Percentiles rank a stretch among this genome's conserved stretches.
Evolutionary conservation across 2,888 invertebrate genomes (phyloP).

Genomic region (Pimpla rufipes): DNA sequence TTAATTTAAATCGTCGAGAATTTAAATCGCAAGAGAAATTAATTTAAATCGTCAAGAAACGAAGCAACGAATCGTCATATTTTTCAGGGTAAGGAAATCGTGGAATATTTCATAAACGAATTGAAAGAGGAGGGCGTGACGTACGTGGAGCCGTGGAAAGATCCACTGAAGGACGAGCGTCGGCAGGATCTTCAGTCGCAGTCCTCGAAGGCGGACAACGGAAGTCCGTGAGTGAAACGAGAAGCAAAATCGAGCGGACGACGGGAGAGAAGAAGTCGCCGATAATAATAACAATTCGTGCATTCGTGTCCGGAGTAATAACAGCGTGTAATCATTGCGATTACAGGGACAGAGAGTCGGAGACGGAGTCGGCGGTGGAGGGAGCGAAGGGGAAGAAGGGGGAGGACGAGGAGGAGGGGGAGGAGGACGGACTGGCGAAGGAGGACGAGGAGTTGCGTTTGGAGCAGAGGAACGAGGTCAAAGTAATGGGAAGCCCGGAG

Average conservation of each 20-base stretch:
- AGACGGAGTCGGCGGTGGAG: conserved; percentile 55
- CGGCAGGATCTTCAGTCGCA: conserved; percentile 50
- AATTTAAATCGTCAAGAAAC: too few species aligned
- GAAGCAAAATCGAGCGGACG: not conserved
- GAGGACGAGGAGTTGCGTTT: conserved; percentile 60
- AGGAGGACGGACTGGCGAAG: conserved; percentile 73
- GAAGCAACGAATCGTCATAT: conserved; percentile 47
- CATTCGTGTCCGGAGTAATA: not conserved
- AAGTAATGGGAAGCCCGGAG: conserved; percentile 77
- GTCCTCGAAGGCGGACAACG: conserved; percentile 55
- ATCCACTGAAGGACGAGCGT: conserved; percentile 71
- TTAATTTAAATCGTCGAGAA: too few species aligned
- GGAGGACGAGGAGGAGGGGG: conserved; percentile 51
- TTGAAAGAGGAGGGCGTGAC: conserved; percentile 91
- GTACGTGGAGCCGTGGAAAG: conserved; percentile 88
- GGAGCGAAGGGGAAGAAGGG: conserved; percentile 68
- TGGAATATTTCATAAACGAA: conserved; percentile 94
- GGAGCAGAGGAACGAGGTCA: conserved; percentile 68
- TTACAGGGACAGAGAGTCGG: conserved; percentile 54
- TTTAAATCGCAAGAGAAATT: too few species aligned
- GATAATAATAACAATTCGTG: conserved; percentile 4
- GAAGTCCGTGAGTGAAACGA: conserved; percentile 56
- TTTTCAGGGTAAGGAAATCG: conserved; percentile 95
- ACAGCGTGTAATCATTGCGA: conserved; percentile 19
- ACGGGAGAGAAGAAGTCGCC: not conserved